phyloP scores from a whole-genome alignment of 2,113 vertebrate species.

The Hucho hucho region DNA sequence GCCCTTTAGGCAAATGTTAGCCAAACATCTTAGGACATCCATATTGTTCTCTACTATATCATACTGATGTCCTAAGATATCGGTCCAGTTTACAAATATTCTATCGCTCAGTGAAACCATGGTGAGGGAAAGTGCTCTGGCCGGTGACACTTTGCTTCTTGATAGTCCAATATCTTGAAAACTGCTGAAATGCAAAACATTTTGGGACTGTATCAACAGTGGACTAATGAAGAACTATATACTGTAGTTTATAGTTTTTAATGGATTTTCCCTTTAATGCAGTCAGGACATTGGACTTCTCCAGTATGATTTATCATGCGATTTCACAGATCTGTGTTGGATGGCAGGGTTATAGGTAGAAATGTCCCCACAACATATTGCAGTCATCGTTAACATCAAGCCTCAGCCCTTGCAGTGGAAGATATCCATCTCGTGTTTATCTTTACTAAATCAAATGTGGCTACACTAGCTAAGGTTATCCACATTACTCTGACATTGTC shows the following conservation, averaged over 20 bases:
- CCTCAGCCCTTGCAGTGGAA: neutral
- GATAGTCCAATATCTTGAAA: too few relatives aligned
- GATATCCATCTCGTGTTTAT: conserved; percentile 24
- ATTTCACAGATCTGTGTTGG: conserved; percentile 2
- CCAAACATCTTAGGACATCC: neutral
- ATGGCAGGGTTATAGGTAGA: neutral
- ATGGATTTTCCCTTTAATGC: neutral
- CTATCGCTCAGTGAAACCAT: neutral
- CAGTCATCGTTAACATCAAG: conserved; percentile 13
- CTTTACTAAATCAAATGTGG: conserved; percentile 11
- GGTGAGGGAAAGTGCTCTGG: too few relatives aligned
- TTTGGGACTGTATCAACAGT: too few relatives aligned
- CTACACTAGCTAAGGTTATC: conserved; percentile 19
- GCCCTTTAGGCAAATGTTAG: neutral
- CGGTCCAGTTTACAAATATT: too few relatives aligned
- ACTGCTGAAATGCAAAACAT: too few relatives aligned
- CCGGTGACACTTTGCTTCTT: too few relatives aligned
- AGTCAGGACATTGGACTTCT: neutral
- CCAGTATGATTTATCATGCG: neutral
- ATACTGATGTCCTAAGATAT: too few relatives aligned
- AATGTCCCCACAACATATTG: neutral
- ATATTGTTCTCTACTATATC: too few relatives aligned
- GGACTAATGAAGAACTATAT: too few relatives aligned
- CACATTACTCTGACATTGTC: conserved; percentile 6
- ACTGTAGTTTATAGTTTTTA: too few relatives aligned